Base-by-base conservation (phyloP, 2,888 invertebrate species). In the Ophioninae sp. region DNA sequence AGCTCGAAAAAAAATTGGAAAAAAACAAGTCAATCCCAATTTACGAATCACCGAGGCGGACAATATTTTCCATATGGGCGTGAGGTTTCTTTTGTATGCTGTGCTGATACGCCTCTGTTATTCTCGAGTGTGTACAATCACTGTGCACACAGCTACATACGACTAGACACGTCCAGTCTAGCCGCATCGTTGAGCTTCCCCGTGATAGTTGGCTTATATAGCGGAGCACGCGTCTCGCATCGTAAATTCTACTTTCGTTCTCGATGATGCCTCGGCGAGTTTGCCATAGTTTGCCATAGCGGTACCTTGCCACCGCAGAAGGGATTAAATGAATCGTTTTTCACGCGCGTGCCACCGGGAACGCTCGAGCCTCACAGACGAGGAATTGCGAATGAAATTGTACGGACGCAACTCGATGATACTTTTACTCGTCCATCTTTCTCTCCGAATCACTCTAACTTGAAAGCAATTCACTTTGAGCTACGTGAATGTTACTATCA, bases 231-330 rank as follows among this genome's bases (percentile, higher is more conserved):
- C 84, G 84, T 84, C 75, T 79, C 84, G 84, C 84, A 84, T 84
- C 82, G 84, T 82, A 84, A 84, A 84, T 64, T 79, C 71, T 68
- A 84, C 84, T 84, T 84, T 84, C 84, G 79, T 84, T 84, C 84
- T 84, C 82, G 84, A 82, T 81, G 83, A 73, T 83, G 79, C 68
- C 75, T 63, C 79, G 76, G 51, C 65, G 72, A 63, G 69, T 64
- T 71, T 59, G 51, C 77, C 68, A n/a, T 22, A 63, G 69, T 64
- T 71, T 59, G 51, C 77, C 68, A n/a, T 22, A 20, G 44, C 44
- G 13, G 56, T 69, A 23, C 69, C 59, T 71, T 59, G 44, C 44
- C 72, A 74, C 30, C 69, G 23, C 22, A 30, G n/a, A 37, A 23
- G 41, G 56, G 58, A 84, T 84, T 72, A 82, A 84, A 84, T 74